A percentile compares a stretch with the other conserved stretches of the same genome.
These are phyloP conservation scores for Drosophila quadrilineata DNA, from an alignment of 1,140 invertebrate species.

Conservation along the genomic window DNA sequence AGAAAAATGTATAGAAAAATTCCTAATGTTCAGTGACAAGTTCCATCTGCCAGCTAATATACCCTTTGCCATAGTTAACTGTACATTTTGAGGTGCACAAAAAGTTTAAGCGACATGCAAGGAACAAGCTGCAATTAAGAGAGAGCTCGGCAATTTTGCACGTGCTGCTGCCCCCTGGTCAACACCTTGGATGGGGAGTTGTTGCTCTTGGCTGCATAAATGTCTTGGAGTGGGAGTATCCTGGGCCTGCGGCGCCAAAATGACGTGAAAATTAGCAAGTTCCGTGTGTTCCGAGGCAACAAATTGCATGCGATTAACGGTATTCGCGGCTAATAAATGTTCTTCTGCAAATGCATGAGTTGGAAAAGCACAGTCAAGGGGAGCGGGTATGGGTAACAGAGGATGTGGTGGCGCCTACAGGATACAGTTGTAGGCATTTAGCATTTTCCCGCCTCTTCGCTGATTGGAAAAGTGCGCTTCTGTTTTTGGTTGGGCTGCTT, in stretches of 20 bases:
- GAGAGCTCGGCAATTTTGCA: constrained; percentile 40
- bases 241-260: constrained; percentile 33
- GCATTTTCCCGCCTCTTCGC: constrained; percentile 33
- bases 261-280: constrained; percentile 72
- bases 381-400: background rate
- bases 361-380: too few species aligned
- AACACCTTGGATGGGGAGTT: too few species aligned
- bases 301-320: constrained; percentile 75
- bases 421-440: constrained; percentile 15
- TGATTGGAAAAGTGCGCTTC: constrained; percentile 56
- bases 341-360: constrained; percentile 72
- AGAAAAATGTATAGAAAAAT: too few species aligned
- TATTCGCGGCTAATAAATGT: constrained; percentile 75
- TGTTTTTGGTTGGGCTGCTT: constrained; percentile 45
- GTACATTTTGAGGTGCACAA: constrained; percentile 37
- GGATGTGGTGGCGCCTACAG: too few species aligned
- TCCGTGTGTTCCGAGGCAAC: constrained; percentile 59
- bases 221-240: constrained; percentile 10
- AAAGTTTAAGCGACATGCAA: constrained; percentile 70
- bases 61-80: background rate
- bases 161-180: constrained; percentile 14
- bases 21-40: background rate
- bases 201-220: too few species aligned
- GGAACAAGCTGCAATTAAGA: constrained; percentile 71
- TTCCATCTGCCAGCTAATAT: background rate